Conservation (phyloP, 2,888 invertebrate genomes). For the Taphrorychus bicolor region DNA sequence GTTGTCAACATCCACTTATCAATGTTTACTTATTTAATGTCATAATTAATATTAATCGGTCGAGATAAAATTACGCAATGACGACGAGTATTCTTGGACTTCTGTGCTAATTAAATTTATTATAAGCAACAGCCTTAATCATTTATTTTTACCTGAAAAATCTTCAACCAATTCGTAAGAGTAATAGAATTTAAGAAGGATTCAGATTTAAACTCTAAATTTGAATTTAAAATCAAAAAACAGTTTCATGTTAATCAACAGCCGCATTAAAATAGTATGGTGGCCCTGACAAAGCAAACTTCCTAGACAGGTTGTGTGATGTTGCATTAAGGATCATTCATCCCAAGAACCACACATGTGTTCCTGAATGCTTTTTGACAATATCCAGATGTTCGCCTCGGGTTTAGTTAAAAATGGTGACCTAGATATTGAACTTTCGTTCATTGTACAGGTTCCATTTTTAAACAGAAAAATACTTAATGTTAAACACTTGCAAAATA, state of each 20-base stretch:
- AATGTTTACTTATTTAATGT: slow-evolving; percentile 16
- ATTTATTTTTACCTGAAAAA: too few relatives aligned
- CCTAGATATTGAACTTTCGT: background rate
- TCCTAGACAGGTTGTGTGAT: background rate
- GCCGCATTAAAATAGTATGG: too few relatives aligned
- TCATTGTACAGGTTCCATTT: too few relatives aligned
- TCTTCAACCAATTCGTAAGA: too few relatives aligned
- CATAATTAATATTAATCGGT: slow-evolving; percentile 13
- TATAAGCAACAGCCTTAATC: too few relatives aligned
- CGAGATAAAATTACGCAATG: background rate
- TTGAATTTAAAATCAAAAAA: too few relatives aligned
- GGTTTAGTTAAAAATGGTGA: background rate
- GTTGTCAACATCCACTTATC: slow-evolving; percentile 14
- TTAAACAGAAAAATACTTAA: too few relatives aligned
- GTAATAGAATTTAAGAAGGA: too few relatives aligned
- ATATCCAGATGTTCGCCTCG: background rate
- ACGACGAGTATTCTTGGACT: background rate
- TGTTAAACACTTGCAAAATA: too few relatives aligned
- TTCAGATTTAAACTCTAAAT: too few relatives aligned
- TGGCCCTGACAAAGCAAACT: too few relatives aligned
- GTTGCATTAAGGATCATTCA: background rate
- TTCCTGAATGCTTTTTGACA: background rate
- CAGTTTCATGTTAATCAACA: too few relatives aligned
- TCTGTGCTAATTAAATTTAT: background rate
- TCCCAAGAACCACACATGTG: background rate